Evolutionary conservation across 2,113 vertebrate species (phyloP), one percentile per base, ranked within the genome.

Genomic region (Apodemus sylvaticus): DNA sequence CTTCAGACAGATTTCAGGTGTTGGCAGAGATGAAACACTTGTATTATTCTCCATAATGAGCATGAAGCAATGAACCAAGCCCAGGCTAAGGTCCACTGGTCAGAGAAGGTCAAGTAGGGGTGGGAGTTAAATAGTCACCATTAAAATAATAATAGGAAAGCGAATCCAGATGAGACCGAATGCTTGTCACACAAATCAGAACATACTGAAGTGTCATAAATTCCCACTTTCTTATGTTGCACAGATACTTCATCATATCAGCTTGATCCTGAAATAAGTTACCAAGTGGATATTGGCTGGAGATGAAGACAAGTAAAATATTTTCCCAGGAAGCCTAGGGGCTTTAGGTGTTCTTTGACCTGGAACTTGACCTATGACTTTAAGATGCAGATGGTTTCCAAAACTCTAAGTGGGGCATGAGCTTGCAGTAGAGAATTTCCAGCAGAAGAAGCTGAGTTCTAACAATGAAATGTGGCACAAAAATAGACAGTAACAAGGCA

Each of bases 401-500:
- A 79, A 94, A 86, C 86, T 58, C 62, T 66, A 97, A 95, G 48
- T 86, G 81, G 94, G 74, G 26, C 58, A 62, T 0, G 12, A 64
- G 66, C 68, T 91, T 89, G 90, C 66, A 90, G 68, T 81, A 68
- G 60, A 95, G 79, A 92, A 19, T 92, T 96, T 83, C 77, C 66
- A 93, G 89, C 76, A n/a, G 85, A 74, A n/a, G 90, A 79, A 86
- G 66, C 87, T 79, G 89, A 88, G 66, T 77, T 17, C 87, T 93
- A 93, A 95, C 93, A 91, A 85, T 87, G 86, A 91, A 83, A 77
- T 68, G 42, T 31, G 88, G 86, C 92, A 94, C 86, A 93, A 92
- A 98, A 96, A 95, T 70, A 93, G 95, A 97, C 45, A 87, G 94
- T 93, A 96, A 96, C 93, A 96, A 96, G 39, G 77, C 20, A 51